Evolutionary conservation across 2,113 vertebrate species (phyloP), one percentile per base, ranked within the genome.

Genomic region (Numida meleagris): DNA sequence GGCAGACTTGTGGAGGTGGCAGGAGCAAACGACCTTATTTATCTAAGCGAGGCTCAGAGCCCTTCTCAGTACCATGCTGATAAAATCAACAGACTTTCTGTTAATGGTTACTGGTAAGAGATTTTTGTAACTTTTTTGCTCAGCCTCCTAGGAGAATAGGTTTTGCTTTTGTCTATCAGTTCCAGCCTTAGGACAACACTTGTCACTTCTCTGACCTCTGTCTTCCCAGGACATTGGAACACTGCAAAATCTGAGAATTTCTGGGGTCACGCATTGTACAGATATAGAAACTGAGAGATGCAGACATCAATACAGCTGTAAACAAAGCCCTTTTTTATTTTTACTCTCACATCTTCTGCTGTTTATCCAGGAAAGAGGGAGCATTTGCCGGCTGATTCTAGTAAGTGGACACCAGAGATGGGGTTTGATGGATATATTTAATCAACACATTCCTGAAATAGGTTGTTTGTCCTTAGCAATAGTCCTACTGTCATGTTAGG

Each of bases 31-130:
- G 29, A 50, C 13, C 29, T 70, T 63, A 5, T 79, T 90, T 85
- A 91, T 88, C 87, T 82, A 19, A 82, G 74, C n/a, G 24, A 51
- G 59, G 53, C 71, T 59, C 62, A 62, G 33, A 84, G 74, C n/a
- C 58, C 40, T 76, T 65, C 91, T 89, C 74, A 34, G 50, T 38
- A 61, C 43, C n/a, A 15, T 0, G 0, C 72, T 82, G 95, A 95
- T 95, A 95, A 95, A 66, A 16, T 75, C 59, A 96, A 91, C 93
- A 92, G 88, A 70, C 77, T 78, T 82, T 87, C 81, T 87, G 81
- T 74, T 82, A 48, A 71, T 80, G 38, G 43, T 33, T 66, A 17
- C 78, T 29, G 95, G 91, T 86, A 95, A 88, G 77, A 76, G 74
- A 70, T 91, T 78, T 84, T 78, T 43, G 18, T 63, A 29, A 81